These are phyloP conservation scores for Leontopithecus rosalia DNA, from an alignment of 2,797 vertebrate genomes.

Conservation along the genomic window DNA sequence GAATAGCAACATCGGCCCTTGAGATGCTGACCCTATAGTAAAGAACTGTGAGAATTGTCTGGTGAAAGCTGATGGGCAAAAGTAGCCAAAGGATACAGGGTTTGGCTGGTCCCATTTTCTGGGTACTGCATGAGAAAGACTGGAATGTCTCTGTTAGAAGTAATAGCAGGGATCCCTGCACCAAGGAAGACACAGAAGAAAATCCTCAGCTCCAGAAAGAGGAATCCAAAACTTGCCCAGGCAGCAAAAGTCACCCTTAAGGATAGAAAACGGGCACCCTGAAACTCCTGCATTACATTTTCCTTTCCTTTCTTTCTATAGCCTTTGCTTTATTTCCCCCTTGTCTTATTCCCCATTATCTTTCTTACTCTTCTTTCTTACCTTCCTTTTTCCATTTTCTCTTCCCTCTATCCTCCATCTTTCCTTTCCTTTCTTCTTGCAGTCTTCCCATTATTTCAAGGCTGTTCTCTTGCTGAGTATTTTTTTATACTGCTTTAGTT, in stretches of 20 bases:
- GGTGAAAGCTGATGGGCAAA: not conserved
- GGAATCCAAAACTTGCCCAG: not conserved
- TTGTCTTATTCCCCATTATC: not conserved
- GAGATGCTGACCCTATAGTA: not conserved
- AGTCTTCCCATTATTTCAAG: not conserved
- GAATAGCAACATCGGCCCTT: not conserved
- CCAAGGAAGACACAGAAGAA: not conserved
- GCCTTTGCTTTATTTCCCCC: not conserved
- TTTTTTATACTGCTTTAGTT: not conserved
- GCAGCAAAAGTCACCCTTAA: not conserved
- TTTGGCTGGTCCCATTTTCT: not conserved
- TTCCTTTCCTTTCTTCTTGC: not conserved
- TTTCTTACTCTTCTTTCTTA: not conserved
- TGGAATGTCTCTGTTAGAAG: not conserved
- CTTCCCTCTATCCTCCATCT: not conserved
- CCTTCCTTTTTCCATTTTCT: not conserved
- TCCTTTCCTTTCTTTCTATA: not conserved
- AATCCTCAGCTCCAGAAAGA: not conserved
- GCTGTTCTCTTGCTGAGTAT: not conserved
- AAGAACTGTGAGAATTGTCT: not conserved
- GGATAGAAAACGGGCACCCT: not conserved
- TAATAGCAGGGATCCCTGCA: not conserved
- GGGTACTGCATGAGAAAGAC: not conserved
- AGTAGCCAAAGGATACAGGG: not conserved
- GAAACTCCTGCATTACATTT: not conserved